Percentiles rank a stretch among this genome's conserved stretches.
Evolutionary conservation across 2,797 vertebrate species (phyloP).

Genomic region (Cygnus olor): DNA sequence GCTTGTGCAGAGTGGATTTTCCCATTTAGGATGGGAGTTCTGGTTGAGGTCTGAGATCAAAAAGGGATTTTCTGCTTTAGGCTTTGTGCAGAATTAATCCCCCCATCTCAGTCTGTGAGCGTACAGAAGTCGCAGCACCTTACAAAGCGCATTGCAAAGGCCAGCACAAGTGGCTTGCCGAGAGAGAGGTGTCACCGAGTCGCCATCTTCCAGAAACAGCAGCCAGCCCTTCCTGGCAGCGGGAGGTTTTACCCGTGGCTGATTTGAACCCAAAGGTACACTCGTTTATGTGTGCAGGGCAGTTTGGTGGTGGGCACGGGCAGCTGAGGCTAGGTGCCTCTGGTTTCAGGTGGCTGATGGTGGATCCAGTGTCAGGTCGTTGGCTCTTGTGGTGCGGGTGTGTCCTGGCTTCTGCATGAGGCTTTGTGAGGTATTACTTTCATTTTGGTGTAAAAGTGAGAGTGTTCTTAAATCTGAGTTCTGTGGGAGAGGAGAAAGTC

Average conservation of each 20-base stretch:
- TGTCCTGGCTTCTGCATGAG: neutral
- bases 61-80: neutral
- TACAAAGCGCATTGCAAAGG: neutral
- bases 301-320: neutral
- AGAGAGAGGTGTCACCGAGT: neutral
- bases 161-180: neutral
- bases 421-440: neutral
- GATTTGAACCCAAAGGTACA: neutral
- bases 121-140: neutral
- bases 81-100: neutral
- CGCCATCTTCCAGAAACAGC: neutral
- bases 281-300: rapidly evolving
- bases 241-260: neutral
- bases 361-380: neutral
- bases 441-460: neutral
- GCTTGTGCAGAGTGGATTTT: neutral
- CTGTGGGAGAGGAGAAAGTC: neutral
- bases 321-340: neutral
- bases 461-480: neutral
- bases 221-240: neutral
- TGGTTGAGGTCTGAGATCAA: neutral
- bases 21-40: neutral
- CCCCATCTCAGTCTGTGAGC: neutral
- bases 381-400: rapidly evolving
- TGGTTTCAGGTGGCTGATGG: neutral